A percentile compares a stretch with the other conserved stretches of the same genome.
phyloP scores from a whole-genome alignment of 37 sponge, comb jelly and placozoan genomes.

The Lycopodina hypogea region DNA sequence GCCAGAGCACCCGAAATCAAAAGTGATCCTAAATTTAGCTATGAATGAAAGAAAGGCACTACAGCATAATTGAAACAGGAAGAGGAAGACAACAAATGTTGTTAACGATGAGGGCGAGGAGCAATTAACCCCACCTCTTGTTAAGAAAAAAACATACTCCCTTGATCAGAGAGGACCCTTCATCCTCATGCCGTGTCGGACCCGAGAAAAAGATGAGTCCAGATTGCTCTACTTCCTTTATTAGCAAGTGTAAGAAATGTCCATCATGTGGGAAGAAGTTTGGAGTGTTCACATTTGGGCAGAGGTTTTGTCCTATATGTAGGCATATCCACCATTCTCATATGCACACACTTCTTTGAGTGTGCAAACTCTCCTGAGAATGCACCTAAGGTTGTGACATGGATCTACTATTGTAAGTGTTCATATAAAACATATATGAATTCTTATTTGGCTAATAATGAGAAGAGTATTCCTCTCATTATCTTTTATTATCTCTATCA shows the following conservation, averaged over 20 bases:
- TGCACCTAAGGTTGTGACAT: slow-evolving; percentile 50
- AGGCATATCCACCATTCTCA: slow-evolving; percentile 52
- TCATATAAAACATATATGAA: too few relatives aligned
- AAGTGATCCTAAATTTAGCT: too few relatives aligned
- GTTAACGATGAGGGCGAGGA: slow-evolving; percentile 16
- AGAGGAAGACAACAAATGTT: neutral
- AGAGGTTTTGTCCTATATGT: slow-evolving; percentile 28
- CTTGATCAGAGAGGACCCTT: slow-evolving; percentile 6
- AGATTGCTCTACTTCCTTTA: slow-evolving; percentile 35
- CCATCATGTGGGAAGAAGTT: slow-evolving; percentile 44
- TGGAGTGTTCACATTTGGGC: slow-evolving; percentile 62
- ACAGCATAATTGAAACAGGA: neutral
- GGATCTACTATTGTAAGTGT: slow-evolving; percentile 3
- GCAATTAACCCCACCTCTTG: neutral
- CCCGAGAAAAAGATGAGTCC: slow-evolving; percentile 58
- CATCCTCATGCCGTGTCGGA: neutral
- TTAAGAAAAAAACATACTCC: slow-evolving; percentile 21
- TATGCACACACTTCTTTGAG: slow-evolving; percentile 31
- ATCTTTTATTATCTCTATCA: neutral
- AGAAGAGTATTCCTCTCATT: neutral
- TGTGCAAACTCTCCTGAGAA: slow-evolving; percentile 30
- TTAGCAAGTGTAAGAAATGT: slow-evolving; percentile 53
- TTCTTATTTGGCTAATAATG: too few relatives aligned
- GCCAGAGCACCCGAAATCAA: too few relatives aligned
- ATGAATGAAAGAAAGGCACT: too few relatives aligned